Base-by-base conservation (phyloP, 2,888 invertebrate species). In the Ditylenchus weischeri region DNA sequence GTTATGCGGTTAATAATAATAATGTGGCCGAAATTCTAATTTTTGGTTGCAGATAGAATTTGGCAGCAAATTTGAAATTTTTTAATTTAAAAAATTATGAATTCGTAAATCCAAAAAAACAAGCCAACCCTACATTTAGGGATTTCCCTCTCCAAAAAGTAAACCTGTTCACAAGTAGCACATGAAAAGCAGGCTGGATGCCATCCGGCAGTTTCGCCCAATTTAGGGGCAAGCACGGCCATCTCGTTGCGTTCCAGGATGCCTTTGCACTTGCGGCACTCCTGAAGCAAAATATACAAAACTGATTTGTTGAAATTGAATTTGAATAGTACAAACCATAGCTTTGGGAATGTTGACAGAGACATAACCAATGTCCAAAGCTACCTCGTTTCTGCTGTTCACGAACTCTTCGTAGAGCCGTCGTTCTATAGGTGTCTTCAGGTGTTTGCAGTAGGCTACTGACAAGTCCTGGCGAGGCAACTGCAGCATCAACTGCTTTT, bases 401-500 rank as follows among this genome's bases (percentile, higher is more conserved):
- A 94, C 90, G 85, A 96, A 96, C 85, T 94, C 93, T 85, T 73
- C 74, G 63, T 76, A 75, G 18, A 75, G 70, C 35, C 73, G 69
- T 13, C 75, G 68, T 50, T 75, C 82, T 36, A 76, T 75, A 11
- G 75, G 88, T 21, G 89, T 87, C 74, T 90, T 90, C 69, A 95
- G 87, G 84, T 92, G 90, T 82, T 89, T 89, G 85, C 93, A 93
- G 84, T 93, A 92, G 64, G 90, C 89, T 77, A 91, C 86, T 11
- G 92, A 90, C 69, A 95, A 88, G 84, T 96, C 96, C 86, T 94
- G 93, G 63, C 84, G 83, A 23, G 96, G 96, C 81, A 96, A 87
- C 86, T 96, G 95, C 72, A 88, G 60, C 76, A 75, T 75, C 29
- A 75, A 59, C 62, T 75, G 75, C 59, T 70, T 74, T 47, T 75